Evolutionary conservation across 2,113 vertebrate species (phyloP).

Genomic region (Ceuthmochares aereus): DNA sequence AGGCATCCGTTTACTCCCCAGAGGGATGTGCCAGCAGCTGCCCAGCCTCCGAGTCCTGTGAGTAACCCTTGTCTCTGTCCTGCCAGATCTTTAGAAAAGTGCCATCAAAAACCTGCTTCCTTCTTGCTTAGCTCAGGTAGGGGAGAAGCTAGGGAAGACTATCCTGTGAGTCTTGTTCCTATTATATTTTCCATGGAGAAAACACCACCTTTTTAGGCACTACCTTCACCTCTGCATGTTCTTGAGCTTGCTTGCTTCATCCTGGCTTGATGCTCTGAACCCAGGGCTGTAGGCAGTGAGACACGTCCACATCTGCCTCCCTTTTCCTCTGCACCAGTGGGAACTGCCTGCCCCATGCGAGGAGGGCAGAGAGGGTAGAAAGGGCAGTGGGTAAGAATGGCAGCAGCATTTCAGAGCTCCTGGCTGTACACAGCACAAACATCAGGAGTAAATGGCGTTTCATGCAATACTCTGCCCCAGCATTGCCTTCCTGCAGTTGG

Average conservation of each 20-base stretch:
- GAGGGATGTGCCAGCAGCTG: conserved; percentile 90
- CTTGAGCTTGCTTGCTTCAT: neutral
- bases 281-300: neutral
- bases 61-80: conserved; percentile 65
- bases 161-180: neutral
- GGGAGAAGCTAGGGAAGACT: neutral
- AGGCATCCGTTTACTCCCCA: conserved; percentile 87
- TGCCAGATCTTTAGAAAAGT: neutral
- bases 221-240: neutral
- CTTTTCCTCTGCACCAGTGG: neutral
- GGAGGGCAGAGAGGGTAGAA: neutral
- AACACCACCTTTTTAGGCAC: neutral
- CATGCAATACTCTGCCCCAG: neutral
- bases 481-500: neutral
- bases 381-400: neutral
- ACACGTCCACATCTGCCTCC: neutral
- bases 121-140: neutral
- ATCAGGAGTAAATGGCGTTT: neutral
- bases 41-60: conserved; percentile 90
- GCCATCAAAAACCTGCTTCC: neutral
- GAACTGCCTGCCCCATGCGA: neutral
- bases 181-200: neutral
- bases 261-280: neutral
- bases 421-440: neutral
- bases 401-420: neutral